phyloP scores from a whole-genome alignment of 1,140 invertebrate genomes.

The Drosophila busckii region DNA sequence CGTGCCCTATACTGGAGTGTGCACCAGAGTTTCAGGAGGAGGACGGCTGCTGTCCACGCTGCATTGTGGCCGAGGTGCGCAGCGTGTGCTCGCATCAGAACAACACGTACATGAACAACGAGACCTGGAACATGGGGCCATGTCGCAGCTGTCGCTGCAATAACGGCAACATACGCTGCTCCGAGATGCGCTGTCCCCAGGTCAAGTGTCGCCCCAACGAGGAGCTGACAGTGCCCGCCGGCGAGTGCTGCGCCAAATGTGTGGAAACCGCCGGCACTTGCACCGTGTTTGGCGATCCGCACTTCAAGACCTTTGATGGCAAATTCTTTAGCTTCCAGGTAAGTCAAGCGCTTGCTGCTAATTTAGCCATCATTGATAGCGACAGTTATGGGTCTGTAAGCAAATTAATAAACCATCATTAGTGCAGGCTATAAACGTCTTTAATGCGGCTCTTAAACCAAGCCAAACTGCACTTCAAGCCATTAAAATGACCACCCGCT shows the following conservation, averaged over 20 bases:
- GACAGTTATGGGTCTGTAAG: constrained; percentile 23
- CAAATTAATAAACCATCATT: constrained; percentile 3
- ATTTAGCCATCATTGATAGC: no score
- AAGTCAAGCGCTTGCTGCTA: no score
- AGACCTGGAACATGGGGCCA: constrained; percentile 90
- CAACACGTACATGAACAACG: constrained; percentile 86
- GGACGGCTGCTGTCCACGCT: constrained; percentile 89
- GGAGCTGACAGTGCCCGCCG: constrained; percentile 84
- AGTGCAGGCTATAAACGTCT: no score
- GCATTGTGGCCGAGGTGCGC: constrained; percentile 83
- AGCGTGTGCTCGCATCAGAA: constrained; percentile 84
- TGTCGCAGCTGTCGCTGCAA: constrained; percentile 92
- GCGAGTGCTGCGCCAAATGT: constrained; percentile 92
- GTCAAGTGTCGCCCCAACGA: constrained; percentile 87
- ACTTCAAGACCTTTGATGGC: constrained; percentile 96
- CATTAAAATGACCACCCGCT: no score
- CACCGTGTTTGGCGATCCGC: constrained; percentile 95
- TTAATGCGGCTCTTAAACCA: no score
- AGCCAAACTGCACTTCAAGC: no score
- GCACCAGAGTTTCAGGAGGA: constrained; percentile 84
- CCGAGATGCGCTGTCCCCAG: constrained; percentile 86
- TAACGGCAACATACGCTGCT: constrained; percentile 88
- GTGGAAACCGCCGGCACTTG: constrained; percentile 93
- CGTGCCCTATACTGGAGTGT: constrained; percentile 91
- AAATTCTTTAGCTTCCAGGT: constrained; percentile 93